Conservation (phyloP, 2,797 vertebrate genomes). For the Scarus forsteni region DNA sequence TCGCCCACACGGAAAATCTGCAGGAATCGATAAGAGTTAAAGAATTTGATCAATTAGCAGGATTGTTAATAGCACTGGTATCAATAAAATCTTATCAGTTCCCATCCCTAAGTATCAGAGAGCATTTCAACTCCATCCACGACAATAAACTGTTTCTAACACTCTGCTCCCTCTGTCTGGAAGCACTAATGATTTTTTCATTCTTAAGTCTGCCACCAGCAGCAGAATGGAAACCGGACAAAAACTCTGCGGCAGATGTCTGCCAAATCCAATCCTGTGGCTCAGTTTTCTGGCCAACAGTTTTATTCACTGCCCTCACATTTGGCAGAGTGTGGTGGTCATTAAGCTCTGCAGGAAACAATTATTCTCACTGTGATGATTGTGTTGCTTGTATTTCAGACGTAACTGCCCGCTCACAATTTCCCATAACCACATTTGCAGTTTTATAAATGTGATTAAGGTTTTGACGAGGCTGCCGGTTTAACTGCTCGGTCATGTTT, state of each 20-base stretch:
- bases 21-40: no score
- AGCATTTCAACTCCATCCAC: no score
- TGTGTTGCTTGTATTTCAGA: background rate
- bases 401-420: constrained; percentile 3
- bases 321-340: constrained; percentile 6
- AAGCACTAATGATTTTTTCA: no score
- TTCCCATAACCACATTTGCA: background rate
- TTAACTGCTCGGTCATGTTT: constrained; percentile 34
- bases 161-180: no score
- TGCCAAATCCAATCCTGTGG: background rate
- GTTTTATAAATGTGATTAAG: constrained; percentile 22
- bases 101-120: no score
- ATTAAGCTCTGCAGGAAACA: background rate
- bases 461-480: constrained; percentile 6
- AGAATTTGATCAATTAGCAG: no score
- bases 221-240: background rate
- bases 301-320: background rate
- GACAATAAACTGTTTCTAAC: no score
- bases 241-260: background rate
- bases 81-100: no score
- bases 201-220: background rate
- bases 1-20: no score
- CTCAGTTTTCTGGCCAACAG: constrained; percentile 6
- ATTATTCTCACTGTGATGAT: background rate
- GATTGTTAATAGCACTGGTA: no score